Evolutionary conservation across 2,888 invertebrate species (phyloP).

Genomic region (Chrysomela aeneicollis): DNA sequence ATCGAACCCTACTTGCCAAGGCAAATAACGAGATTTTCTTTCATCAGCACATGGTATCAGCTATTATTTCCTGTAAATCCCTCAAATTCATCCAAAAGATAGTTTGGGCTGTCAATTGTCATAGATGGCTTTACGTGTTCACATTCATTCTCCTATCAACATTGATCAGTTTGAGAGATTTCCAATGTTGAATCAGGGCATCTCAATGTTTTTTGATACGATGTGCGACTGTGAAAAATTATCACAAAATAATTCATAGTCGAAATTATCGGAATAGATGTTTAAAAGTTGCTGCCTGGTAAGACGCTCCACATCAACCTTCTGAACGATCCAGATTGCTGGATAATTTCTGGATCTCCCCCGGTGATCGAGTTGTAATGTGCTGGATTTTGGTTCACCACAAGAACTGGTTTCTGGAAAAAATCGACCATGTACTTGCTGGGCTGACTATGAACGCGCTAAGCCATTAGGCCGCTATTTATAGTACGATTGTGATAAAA

Average conservation of each 20-base stretch:
- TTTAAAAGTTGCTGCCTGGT: conserved; percentile 71
- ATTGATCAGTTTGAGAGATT: conserved; percentile 48
- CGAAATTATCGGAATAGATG: conserved; percentile 33
- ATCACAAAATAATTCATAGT: conserved; percentile 28
- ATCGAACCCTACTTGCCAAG: conserved; percentile 36
- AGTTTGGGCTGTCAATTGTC: conserved; percentile 35
- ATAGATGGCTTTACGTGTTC: conserved; percentile 57
- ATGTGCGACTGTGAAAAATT: conserved; percentile 28
- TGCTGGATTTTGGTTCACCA: conserved; percentile 51
- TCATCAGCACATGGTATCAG: conserved; percentile 31
- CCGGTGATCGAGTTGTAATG: conserved; percentile 69
- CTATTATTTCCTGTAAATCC: conserved; percentile 41
- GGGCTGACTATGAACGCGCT: no score
- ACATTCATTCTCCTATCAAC: conserved; percentile 40
- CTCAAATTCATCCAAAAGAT: conserved; percentile 50
- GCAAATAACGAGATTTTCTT: conserved; percentile 41
- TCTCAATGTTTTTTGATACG: conserved; percentile 18
- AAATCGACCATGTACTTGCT: conserved; percentile 19
- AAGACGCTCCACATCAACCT: conserved; percentile 91
- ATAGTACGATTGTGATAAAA: no score
- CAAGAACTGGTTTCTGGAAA: conserved; percentile 55
- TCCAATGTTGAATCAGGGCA: conserved; percentile 41
- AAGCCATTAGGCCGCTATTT: no score
- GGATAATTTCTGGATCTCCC: conserved; percentile 80
- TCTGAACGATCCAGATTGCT: conserved; percentile 92